A percentile compares a stretch with the other conserved stretches of the same genome.
Conservation (phyloP, 2,797 vertebrate species). For the Rhynchonycteris naso region DNA sequence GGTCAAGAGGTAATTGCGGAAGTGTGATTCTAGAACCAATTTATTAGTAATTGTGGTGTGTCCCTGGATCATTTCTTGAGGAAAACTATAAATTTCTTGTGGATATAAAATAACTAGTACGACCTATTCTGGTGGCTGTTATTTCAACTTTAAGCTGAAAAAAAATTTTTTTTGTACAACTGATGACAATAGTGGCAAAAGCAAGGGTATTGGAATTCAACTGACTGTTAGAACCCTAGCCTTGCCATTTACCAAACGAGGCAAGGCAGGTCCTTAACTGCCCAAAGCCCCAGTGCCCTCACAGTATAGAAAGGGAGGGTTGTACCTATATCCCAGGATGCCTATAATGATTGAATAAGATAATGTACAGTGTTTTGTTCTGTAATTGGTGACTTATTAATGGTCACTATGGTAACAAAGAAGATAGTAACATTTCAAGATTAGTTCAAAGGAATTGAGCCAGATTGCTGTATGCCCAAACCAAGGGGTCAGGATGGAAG, state of each 20-base stretch:
- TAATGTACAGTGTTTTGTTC: neutral
- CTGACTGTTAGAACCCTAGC: neutral
- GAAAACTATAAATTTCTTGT: neutral
- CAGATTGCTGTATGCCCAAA: neutral
- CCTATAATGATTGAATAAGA: neutral
- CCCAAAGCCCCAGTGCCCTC: neutral
- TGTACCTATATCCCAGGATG: neutral
- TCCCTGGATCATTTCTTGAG: neutral
- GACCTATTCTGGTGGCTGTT: neutral
- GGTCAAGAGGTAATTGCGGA: neutral
- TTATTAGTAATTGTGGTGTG: neutral
- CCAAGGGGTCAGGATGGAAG: constrained; percentile 40
- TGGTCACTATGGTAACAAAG: neutral
- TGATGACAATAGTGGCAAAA: neutral
- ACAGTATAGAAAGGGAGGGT: neutral
- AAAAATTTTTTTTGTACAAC: neutral
- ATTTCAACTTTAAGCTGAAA: neutral
- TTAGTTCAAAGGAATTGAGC: neutral
- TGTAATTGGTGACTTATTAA: neutral
- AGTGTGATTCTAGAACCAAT: neutral
- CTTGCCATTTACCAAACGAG: neutral
- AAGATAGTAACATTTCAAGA: neutral
- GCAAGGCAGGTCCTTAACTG: neutral
- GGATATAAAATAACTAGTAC: neutral
- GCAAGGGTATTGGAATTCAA: neutral